These are phyloP conservation scores for Cacatua alba DNA, from an alignment of 2,113 vertebrate genomes.

Conservation along the genomic window DNA sequence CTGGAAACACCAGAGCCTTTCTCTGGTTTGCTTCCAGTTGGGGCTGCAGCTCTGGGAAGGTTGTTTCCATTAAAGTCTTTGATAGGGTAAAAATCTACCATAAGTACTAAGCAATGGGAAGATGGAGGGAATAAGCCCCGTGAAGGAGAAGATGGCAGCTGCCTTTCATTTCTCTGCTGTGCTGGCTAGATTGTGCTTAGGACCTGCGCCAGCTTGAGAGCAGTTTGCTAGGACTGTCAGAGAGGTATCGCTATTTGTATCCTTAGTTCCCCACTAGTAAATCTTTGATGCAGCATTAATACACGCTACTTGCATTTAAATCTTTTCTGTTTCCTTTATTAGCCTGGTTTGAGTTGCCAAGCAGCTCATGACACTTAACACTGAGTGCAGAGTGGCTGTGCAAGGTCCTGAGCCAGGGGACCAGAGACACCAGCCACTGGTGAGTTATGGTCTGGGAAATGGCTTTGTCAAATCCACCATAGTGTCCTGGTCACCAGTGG, in stretches of 20 bases:
- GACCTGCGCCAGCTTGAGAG: neutral
- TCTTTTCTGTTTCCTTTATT: neutral
- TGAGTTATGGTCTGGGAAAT: neutral
- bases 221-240: neutral
- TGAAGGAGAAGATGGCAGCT: neutral
- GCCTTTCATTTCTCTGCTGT: neutral
- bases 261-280: neutral
- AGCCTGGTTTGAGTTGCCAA: neutral
- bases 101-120: neutral
- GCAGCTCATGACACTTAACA: neutral
- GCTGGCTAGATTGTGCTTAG: neutral
- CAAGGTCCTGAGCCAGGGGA: neutral
- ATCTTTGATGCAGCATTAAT: neutral
- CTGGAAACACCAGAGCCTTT: neutral
- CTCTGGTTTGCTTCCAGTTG: neutral
- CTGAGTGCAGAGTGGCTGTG: neutral
- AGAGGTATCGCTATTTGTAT: neutral
- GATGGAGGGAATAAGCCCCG: neutral
- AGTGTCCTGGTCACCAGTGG: rapidly evolving
- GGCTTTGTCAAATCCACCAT: neutral
- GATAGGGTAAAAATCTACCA: neutral
- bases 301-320: neutral
- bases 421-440: neutral
- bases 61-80: neutral
- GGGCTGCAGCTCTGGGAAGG: neutral